Evolutionary conservation across 1,140 invertebrate species (phyloP), one percentile per base, ranked within the genome.

Genomic region (Polypedilum vanderplanki): DNA sequence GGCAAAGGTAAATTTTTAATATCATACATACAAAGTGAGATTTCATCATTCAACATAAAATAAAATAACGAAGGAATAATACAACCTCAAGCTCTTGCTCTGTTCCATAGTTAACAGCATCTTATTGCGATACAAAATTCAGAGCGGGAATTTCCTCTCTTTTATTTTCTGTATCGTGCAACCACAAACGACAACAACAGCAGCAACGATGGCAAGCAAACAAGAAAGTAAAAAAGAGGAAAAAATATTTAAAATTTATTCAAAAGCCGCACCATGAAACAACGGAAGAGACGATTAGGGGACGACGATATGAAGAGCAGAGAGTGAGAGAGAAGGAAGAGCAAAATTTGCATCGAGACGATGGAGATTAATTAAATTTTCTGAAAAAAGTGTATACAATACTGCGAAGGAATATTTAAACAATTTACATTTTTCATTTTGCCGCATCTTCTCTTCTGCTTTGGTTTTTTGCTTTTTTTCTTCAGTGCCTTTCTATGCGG

Each of bases 351-450:
- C 65, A 70, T 70, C 17, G 24, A 70, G 65, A 70, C 65, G 65
- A 70, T 57, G 46, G 20, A 70, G 65, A 70, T 70, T 70, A 70
- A 70, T 70, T 70, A 70, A 70, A 70, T 70, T 70, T 70, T 70
- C 65, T 18, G 17, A 22, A 18, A 70, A 67, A 67, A 70, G 24
- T 33, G 24, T 33, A 33, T 33, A 70, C 17, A 57, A 57, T 12
- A n/a, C 46, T 57, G 46, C 46, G 46, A n/a, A 57, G n/a, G 10
- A 57, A 57, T 57, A 57, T 57, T 57, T 57, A 57, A 57, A 15
- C 46, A 57, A 70, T 70, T 18, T 70, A 22, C 65, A 70, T 70
- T 70, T 70, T 70, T 70, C 18, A 18, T 70, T 18, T 22, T 70
- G 46, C 46, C 46, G 46, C 46, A 57, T 57, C n/a, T 15, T 57